phyloP scores from a whole-genome alignment of 1,140 invertebrate genomes.

The Heliothis subflexa region DNA sequence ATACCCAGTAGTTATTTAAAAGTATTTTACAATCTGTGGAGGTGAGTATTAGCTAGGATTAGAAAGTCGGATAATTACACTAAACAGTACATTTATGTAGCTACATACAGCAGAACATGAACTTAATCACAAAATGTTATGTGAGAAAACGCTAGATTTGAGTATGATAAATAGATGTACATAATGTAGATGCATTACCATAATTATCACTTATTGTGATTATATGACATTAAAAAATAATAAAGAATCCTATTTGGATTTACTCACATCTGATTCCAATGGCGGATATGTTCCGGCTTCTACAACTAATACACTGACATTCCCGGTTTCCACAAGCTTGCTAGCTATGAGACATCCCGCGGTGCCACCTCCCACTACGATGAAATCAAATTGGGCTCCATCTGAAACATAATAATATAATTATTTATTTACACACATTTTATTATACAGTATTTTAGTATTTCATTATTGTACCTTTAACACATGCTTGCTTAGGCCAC shows the following conservation, averaged over 20 bases:
- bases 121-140: too few species aligned
- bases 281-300: slow-evolving; percentile 27
- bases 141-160: not conserved
- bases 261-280: slow-evolving; percentile 23
- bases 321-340: slow-evolving; percentile 12
- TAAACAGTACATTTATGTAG: too few species aligned
- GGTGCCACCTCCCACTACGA: slow-evolving; percentile 31
- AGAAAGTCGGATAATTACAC: too few species aligned
- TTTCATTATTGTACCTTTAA: not conserved
- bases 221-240: too few species aligned
- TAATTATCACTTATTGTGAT: not conserved
- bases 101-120: too few species aligned
- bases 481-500: not conserved
- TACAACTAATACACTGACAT: slow-evolving; percentile 24
- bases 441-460: not conserved
- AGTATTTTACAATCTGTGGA: too few species aligned
- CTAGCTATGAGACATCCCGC: slow-evolving; percentile 42
- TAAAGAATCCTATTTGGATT: too few species aligned
- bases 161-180: too few species aligned
- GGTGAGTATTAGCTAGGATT: too few species aligned
- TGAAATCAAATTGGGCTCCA: slow-evolving; percentile 27
- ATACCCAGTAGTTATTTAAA: too few species aligned
- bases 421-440: too few species aligned
- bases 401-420: slow-evolving; percentile 2
- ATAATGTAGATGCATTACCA: not conserved